Conservation (phyloP, 2,113 vertebrate genomes). For the Leptodactylus fuscus region DNA sequence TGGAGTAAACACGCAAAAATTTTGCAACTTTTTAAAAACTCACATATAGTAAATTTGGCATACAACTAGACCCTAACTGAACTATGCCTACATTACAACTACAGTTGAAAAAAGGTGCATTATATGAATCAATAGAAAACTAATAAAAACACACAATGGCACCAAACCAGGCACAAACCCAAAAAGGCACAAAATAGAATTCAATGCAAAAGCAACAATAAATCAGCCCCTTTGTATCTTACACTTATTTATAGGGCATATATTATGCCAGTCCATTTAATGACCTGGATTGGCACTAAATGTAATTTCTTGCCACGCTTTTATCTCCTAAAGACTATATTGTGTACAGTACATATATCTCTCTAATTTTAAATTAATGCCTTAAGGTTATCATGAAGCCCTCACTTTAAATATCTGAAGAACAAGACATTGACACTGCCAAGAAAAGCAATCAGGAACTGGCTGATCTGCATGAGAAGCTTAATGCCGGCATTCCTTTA, state of each 20-base stretch:
- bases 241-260: neutral
- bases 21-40: too few species aligned
- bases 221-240: too few species aligned
- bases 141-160: too few species aligned
- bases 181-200: too few species aligned
- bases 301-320: neutral
- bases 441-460: slow-evolving; percentile 45
- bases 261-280: neutral
- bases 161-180: too few species aligned
- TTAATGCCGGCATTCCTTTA: slow-evolving; percentile 36
- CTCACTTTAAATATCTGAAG: slow-evolving; percentile 19
- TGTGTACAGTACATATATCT: neutral
- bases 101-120: too few species aligned
- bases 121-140: too few species aligned
- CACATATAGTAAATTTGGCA: too few species aligned
- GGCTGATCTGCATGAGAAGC: slow-evolving; percentile 3
- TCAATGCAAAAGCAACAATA: too few species aligned
- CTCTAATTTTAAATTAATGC: slow-evolving; percentile 9
- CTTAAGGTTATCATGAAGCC: slow-evolving; percentile 16
- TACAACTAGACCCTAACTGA: too few species aligned
- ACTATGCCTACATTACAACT: too few species aligned
- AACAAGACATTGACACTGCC: slow-evolving; percentile 23
- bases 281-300: neutral
- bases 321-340: neutral
- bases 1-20: too few species aligned